Evolutionary conservation across 2,113 vertebrate species (phyloP), one percentile per base, ranked within the genome.

Genomic region (Lophotis ruficrista): DNA sequence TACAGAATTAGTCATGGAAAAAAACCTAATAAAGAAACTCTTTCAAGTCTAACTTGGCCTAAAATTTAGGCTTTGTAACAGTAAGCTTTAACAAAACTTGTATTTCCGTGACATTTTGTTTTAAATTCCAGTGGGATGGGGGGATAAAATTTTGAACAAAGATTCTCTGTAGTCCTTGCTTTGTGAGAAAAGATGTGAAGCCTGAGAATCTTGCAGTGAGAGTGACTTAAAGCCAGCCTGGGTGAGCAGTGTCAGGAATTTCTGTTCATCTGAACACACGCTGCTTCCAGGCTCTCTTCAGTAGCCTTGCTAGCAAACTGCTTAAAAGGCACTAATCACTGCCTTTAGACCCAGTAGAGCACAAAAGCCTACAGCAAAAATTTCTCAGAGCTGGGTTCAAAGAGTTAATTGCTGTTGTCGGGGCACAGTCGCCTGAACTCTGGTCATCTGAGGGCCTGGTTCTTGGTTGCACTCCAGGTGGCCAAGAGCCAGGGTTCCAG

Each of bases 91-190:
- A 93, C 53, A 87, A 79, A 95, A 72, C 70, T 78, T 84, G 3
- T 48, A 64, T 60, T 95, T 94, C 77, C 43, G 23, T 75, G 73
- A 68, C 65, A 87, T 87, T 91, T 95, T 87, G 14, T 71, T 89
- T 45, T 45, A 89, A 89, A 89, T 84, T 93, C 87, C 65, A 76
- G 0, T 10, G 27, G 35, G 27, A 23, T 71, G 33, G 65, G 62
- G 54, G 43, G 48, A 91, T 53, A 76, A 75, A 89, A 89, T 27
- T 60, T 48, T 38, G 72, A 91, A 85, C 73, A 95, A 87, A 92
- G 72, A 41, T 87, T 56, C 89, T 92, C 89, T 92, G 56, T 91
- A 75, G 80, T 60, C 69, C 38, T 72, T 64, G 56, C 53, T 96
- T 78, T 91, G 24, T 87, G 57, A 89, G 50, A 38, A 78, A 79